Evolutionary conservation across 2,797 vertebrate genomes (phyloP).

Genomic region (Propithecus deckenii): DNA sequence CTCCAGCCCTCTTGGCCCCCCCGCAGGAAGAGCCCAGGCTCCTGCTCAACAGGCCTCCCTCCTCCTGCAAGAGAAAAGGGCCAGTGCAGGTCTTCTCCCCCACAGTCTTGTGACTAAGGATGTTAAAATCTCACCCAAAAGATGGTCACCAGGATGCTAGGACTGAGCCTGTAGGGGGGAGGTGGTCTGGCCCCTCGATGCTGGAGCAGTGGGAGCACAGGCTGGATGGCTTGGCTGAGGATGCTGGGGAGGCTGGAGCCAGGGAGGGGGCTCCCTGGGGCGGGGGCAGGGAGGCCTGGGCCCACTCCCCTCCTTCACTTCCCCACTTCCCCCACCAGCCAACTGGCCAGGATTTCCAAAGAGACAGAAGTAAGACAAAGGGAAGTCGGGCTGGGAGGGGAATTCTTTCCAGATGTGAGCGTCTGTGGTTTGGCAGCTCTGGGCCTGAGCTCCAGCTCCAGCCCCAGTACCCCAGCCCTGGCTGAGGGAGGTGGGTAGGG

Average conservation of each 20-base stretch:
- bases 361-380: slow-evolving; percentile 78
- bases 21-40: background rate
- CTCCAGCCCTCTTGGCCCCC: background rate
- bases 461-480: slow-evolving; percentile 14
- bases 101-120: background rate
- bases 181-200: background rate
- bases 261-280: background rate
- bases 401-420: slow-evolving; percentile 80
- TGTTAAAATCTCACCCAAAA: background rate
- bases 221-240: background rate
- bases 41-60: background rate
- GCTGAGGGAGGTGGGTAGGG: background rate
- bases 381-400: slow-evolving; percentile 64
- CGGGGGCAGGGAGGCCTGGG: background rate
- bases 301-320: background rate
- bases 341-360: slow-evolving; percentile 65
- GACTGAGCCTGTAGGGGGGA: background rate
- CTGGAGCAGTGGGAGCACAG: background rate
- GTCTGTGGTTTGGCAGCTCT: slow-evolving; percentile 75
- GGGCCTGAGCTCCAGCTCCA: slow-evolving; percentile 55
- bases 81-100: background rate
- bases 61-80: background rate
- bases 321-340: background rate
- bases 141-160: background rate
- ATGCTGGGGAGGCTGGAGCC: background rate